These are phyloP conservation scores for Steinernema scapterisci DNA, from an alignment of 2,888 invertebrate genomes.

Conservation along the genomic window DNA sequence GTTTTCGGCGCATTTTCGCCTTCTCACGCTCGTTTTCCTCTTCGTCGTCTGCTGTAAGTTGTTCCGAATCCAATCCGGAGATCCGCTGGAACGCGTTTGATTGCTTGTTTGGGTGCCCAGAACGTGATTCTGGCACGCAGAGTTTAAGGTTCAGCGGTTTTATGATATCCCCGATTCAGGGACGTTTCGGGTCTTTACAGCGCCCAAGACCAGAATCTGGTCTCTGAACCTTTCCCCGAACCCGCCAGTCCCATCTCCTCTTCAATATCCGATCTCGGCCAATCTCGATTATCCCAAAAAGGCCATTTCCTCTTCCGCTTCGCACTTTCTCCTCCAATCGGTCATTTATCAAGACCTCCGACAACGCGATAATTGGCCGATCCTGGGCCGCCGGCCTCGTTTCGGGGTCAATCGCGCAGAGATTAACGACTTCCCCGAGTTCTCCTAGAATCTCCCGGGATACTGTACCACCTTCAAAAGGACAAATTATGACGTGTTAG, in stretches of 20 bases:
- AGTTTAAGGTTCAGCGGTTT: too few relatives aligned
- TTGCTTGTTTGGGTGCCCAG: too few relatives aligned
- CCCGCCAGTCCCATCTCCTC: not conserved
- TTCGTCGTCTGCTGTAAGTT: constrained; percentile 30
- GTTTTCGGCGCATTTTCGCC: constrained; percentile 32
- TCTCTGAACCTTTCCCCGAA: not conserved
- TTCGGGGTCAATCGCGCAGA: not conserved
- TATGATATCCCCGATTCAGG: too few relatives aligned
- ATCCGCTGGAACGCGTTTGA: too few relatives aligned
- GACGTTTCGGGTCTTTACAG: too few relatives aligned
- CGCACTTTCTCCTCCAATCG: not conserved
- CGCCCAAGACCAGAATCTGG: too few relatives aligned
- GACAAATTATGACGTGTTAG: not conserved
- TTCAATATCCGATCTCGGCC: not conserved
- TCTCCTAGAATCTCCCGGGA: not conserved
- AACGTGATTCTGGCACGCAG: too few relatives aligned
- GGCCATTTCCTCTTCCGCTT: not conserved
- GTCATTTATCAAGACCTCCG: not conserved
- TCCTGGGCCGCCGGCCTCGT: not conserved
- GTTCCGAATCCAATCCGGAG: too few relatives aligned
- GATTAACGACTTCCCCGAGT: too few relatives aligned
- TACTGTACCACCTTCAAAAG: not conserved
- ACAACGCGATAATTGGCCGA: constrained; percentile 4
- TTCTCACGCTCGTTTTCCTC: constrained; percentile 29
- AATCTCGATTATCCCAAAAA: not conserved